Conservation (phyloP, 2,888 invertebrate species). For the Cancer borealis region DNA sequence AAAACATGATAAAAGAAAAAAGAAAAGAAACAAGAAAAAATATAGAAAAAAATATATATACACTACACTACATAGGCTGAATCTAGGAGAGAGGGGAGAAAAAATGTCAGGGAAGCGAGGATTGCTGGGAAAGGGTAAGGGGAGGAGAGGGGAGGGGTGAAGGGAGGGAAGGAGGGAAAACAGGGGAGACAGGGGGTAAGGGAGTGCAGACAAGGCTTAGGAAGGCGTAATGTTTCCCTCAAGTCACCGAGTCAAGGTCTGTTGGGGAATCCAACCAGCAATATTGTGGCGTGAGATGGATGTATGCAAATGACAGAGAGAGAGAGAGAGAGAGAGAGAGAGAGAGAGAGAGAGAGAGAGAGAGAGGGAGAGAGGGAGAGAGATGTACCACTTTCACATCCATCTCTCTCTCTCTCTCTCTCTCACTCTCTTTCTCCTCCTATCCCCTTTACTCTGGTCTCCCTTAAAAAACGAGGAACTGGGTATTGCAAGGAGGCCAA, state of each 20-base stretch:
- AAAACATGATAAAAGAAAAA: background rate
- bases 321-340: constrained; percentile 28
- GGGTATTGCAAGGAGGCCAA: background rate
- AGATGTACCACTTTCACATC: background rate
- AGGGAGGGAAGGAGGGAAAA: constrained; percentile 8
- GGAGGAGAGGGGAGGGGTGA: background rate
- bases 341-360: background rate
- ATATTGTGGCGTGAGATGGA: background rate
- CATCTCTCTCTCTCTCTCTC: too few species aligned
- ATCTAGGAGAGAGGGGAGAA: background rate
- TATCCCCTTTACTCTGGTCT: background rate
- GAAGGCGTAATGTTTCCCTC: background rate
- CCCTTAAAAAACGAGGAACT: background rate
- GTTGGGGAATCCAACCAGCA: background rate
- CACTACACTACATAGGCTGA: background rate
- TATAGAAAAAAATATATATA: background rate
- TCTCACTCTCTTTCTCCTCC: background rate
- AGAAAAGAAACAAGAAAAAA: background rate
- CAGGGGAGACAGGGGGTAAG: background rate
- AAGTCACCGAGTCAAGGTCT: constrained; percentile 15
- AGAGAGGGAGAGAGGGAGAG: background rate
- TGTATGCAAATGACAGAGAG: background rate
- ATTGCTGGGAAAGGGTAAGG: background rate
- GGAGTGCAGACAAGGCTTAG: constrained; percentile 32
- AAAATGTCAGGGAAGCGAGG: background rate